Evolutionary conservation across 2,797 vertebrate species (phyloP).

Genomic region (Coluber constrictor): DNA sequence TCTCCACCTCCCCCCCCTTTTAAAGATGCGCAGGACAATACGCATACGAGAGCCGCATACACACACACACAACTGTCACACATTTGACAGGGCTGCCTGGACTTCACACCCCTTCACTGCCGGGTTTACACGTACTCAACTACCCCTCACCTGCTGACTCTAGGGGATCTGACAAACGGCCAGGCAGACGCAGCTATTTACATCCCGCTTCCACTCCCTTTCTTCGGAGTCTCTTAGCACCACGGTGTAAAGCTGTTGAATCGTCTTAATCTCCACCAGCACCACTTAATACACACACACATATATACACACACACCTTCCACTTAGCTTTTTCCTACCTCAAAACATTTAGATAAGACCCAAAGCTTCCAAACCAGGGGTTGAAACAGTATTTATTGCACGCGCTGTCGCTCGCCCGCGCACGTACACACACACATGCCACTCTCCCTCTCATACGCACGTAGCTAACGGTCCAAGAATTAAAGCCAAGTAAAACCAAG

Average conservation of each 20-base stretch:
- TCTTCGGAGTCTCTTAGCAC: background rate
- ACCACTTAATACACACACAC: background rate
- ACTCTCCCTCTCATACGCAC: rapidly evolving
- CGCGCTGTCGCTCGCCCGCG: background rate
- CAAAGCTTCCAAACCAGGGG: background rate
- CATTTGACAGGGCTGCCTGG: background rate
- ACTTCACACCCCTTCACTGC: background rate
- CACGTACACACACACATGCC: background rate
- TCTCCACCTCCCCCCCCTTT: background rate
- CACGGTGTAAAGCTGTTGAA: background rate
- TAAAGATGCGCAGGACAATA: background rate
- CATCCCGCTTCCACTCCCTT: background rate
- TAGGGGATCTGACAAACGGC: too few relatives aligned
- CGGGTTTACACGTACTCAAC: background rate
- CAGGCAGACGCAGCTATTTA: background rate
- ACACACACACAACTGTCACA: background rate
- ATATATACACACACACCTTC: background rate
- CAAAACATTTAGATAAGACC: background rate
- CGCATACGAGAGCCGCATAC: background rate
- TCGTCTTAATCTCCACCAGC: background rate
- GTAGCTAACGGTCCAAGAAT: background rate
- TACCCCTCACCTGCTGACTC: background rate
- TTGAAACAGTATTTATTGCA: background rate
- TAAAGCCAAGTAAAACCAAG: background rate
- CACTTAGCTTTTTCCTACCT: background rate